These are phyloP conservation scores for Nasonovia ribisnigri DNA, from an alignment of 2,888 invertebrate species.

Conservation along the genomic window DNA sequence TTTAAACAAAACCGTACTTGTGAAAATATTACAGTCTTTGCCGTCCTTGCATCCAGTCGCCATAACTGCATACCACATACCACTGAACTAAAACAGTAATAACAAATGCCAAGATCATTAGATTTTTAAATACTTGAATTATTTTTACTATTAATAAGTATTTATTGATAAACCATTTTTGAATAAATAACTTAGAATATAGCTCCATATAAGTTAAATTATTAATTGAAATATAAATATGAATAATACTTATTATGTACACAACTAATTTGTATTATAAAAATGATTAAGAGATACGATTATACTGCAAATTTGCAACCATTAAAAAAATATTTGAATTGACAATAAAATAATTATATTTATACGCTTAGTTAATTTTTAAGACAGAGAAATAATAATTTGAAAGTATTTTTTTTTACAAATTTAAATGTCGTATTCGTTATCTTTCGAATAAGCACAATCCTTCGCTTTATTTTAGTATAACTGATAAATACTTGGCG, in stretches of 20 bases:
- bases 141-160: not conserved
- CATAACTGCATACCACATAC: constrained; percentile 27
- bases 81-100: not conserved
- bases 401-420: not conserved
- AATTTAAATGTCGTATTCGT: not conserved
- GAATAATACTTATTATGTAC: not conserved
- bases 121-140: not conserved
- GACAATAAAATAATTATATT: not conserved
- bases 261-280: no score
- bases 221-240: not conserved
- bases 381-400: not conserved
- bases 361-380: not conserved
- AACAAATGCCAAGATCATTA: not conserved
- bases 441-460: not conserved
- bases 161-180: not conserved
- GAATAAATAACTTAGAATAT: not conserved
- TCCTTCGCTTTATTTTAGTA: not conserved
- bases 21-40: not conserved
- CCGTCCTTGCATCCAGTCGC: not conserved
- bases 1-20: constrained; percentile 2
- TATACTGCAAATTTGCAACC: no score
- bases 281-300: no score
- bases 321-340: not conserved
- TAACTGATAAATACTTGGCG: not conserved
- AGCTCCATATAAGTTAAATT: not conserved